Percentiles rank a stretch among this genome's conserved stretches.
Evolutionary conservation across 2,113 vertebrate genomes (phyloP).

Genomic region (Hippocampus comes): DNA sequence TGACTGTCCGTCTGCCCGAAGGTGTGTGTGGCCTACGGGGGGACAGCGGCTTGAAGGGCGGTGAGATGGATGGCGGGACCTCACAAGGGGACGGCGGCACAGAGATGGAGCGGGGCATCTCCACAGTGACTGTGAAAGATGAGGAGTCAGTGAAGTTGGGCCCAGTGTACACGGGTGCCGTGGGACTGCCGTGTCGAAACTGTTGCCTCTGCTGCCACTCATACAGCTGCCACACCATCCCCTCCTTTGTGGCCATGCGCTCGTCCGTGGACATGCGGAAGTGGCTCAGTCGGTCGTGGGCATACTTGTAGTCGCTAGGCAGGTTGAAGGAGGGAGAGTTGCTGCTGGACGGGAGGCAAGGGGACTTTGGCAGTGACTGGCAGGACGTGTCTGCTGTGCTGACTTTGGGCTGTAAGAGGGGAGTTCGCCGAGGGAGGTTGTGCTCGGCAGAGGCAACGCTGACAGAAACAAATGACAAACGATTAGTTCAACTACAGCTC

Average conservation of each 20-base stretch:
- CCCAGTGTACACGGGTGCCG: conserved; percentile 79
- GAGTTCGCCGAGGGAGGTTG: conserved; percentile 79
- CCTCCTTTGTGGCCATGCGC: conserved; percentile 87
- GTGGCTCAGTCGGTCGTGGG: conserved; percentile 93
- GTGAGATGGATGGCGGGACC: conserved; percentile 81
- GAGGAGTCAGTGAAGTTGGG: conserved; percentile 81
- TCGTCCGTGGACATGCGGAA: conserved; percentile 95
- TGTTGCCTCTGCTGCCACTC: conserved; percentile 98
- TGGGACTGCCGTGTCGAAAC: conserved; percentile 94
- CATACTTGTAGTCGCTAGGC: conserved; percentile 96
- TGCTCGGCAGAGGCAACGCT: conserved; percentile 78
- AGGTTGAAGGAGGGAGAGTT: conserved; percentile 83
- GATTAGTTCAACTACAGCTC: not conserved
- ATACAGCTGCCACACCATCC: conserved; percentile 96
- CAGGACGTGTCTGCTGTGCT: conserved; percentile 78
- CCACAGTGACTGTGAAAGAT: conserved; percentile 83
- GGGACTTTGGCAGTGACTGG: conserved; percentile 89
- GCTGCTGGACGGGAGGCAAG: conserved; percentile 76
- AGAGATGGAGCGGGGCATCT: conserved; percentile 91
- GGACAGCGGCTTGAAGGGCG: conserved; percentile 74
- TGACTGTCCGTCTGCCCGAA: conserved; percentile 86
- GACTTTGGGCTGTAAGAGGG: conserved; percentile 77
- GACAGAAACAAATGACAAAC: conserved; percentile 6
- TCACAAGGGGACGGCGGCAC: conserved; percentile 94
- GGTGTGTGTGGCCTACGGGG: conserved; percentile 88